Evolutionary conservation across 2,888 invertebrate genomes (phyloP).

Genomic region (Drosophila yooni): DNA sequence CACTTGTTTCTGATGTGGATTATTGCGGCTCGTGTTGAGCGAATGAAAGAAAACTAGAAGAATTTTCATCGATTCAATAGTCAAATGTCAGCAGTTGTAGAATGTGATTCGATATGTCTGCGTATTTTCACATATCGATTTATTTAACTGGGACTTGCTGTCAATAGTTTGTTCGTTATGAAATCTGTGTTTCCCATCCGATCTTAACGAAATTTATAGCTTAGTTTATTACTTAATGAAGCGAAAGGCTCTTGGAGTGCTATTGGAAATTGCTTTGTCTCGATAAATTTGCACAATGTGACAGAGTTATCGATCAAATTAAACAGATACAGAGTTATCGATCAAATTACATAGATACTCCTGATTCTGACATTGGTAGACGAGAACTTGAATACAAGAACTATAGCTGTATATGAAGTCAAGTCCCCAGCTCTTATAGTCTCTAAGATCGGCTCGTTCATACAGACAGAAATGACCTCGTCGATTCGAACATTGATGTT

Average conservation of each 20-base stretch:
- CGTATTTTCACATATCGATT: neutral
- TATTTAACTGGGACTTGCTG: neutral
- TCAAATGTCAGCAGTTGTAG: neutral
- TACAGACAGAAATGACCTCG: neutral
- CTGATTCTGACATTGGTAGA: neutral
- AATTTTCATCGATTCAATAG: neutral
- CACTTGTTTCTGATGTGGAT: conserved; percentile 21
- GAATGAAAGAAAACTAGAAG: neutral
- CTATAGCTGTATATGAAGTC: neutral
- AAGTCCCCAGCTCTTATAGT: neutral
- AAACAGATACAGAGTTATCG: neutral
- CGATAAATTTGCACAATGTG: neutral
- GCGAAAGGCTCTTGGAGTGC: neutral
- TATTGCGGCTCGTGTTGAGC: neutral
- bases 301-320: neutral
- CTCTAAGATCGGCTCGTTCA: neutral
- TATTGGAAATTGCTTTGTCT: neutral
- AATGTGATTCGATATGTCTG: neutral
- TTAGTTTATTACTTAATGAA: neutral
- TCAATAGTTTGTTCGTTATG: neutral
- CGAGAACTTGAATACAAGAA: neutral
- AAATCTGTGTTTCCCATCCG: neutral
- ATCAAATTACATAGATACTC: too few relatives aligned
- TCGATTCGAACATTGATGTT: neutral
- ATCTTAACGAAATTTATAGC: neutral